These are phyloP conservation scores for Cephus rjabovi DNA, from an alignment of 2,888 invertebrate species.

Conservation along the genomic window DNA sequence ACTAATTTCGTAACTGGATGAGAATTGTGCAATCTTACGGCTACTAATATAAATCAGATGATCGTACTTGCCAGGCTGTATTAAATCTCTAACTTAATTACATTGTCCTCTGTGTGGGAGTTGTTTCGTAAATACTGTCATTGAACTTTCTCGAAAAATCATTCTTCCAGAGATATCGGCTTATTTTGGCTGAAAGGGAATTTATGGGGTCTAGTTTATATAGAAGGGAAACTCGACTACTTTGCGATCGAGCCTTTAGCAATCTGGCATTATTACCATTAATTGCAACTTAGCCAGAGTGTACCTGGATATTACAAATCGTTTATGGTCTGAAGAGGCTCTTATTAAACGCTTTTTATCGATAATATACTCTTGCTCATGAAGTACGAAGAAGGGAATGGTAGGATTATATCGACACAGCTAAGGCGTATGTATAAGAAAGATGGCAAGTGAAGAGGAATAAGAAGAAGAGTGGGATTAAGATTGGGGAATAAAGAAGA, in stretches of 20 bases:
- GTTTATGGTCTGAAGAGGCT: slow-evolving; percentile 34
- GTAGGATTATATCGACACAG: neutral
- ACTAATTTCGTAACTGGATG: neutral
- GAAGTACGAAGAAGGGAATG: neutral
- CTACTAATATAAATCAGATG: neutral
- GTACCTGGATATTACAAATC: slow-evolving; percentile 44
- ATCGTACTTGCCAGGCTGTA: neutral
- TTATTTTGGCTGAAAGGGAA: neutral
- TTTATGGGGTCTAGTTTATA: neutral
- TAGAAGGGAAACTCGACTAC: neutral
- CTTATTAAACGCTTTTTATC: slow-evolving; percentile 35
- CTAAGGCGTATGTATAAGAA: neutral
- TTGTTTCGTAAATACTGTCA: neutral
- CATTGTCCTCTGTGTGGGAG: neutral
- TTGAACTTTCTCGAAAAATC: neutral
- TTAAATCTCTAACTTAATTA: neutral
- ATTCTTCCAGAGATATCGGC: neutral
- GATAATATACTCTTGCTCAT: neutral
- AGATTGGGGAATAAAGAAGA: slow-evolving; percentile 19
- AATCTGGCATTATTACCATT: slow-evolving; percentile 42
- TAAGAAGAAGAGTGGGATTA: neutral
- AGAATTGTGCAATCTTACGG: neutral
- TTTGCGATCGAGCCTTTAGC: slow-evolving; percentile 10
- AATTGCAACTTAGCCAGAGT: slow-evolving; percentile 37
- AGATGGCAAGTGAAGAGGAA: neutral